Evolutionary conservation across 1,140 invertebrate species (phyloP).

Genomic region (Trichonephila clavipes): DNA sequence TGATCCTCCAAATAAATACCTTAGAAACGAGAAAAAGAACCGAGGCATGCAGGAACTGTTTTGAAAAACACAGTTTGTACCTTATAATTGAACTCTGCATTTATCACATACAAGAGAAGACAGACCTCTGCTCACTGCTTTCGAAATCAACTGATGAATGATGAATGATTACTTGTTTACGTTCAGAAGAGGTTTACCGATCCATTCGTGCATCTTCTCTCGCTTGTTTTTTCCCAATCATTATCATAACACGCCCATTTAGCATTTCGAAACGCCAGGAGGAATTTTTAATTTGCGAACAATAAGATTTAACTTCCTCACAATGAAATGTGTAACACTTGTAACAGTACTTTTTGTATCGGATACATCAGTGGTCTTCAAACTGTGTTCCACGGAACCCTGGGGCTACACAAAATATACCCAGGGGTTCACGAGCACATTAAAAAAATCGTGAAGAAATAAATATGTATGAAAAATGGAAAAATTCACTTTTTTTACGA

Average conservation of each 20-base stretch:
- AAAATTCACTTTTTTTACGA: too few species aligned
- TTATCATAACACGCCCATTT: constrained; percentile 21
- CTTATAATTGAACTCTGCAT: neutral
- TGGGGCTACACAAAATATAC: too few species aligned
- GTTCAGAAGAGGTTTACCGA: neutral
- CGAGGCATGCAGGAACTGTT: neutral
- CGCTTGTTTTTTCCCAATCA: neutral
- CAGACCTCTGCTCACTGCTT: neutral
- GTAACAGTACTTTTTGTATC: too few species aligned
- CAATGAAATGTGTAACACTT: too few species aligned
- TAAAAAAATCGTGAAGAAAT: too few species aligned
- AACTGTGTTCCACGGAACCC: too few species aligned
- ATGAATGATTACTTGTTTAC: constrained; percentile 36
- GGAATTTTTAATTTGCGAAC: neutral
- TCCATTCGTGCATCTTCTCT: neutral
- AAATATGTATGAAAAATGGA: too few species aligned
- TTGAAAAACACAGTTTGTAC: neutral
- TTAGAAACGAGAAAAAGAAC: neutral
- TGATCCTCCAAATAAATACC: neutral
- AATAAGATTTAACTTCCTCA: neutral
- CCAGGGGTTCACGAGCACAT: too few species aligned
- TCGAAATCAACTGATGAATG: neutral
- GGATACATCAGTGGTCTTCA: too few species aligned
- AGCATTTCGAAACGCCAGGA: too few species aligned
- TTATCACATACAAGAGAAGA: neutral